Evolutionary conservation across 2,888 invertebrate species (phyloP).

Genomic region (Brachynemurus nebulosus): DNA sequence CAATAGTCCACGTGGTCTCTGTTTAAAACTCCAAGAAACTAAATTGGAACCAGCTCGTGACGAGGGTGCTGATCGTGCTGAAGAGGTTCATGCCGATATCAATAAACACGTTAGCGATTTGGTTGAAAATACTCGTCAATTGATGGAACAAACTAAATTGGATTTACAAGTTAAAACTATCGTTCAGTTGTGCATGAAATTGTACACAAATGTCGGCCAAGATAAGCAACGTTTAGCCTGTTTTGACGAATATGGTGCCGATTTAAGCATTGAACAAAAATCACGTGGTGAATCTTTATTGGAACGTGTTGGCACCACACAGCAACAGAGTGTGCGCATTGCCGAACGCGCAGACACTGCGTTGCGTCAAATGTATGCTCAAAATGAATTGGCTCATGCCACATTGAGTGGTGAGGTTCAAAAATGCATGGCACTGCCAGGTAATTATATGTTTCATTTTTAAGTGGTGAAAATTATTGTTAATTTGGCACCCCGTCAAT

Average conservation of each 20-base stretch:
- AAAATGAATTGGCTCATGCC: neutral
- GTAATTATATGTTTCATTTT: no score
- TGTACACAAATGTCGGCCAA: neutral
- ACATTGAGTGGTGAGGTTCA: no score
- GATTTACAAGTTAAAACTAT: neutral
- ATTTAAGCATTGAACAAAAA: neutral
- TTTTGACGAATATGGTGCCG: neutral
- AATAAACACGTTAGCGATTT: neutral
- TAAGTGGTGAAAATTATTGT: no score
- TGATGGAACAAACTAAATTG: neutral
- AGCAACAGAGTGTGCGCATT: neutral
- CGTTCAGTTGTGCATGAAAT: neutral
- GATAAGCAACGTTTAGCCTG: neutral
- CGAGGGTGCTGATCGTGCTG: neutral
- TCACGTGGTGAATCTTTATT: neutral
- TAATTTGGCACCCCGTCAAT: no score
- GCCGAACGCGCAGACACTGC: neutral
- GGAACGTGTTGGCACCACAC: neutral
- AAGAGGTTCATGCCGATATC: neutral
- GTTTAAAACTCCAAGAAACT: neutral
- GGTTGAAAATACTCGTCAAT: neutral
- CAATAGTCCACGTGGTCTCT: neutral
- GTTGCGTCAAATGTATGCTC: neutral
- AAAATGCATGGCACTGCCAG: no score
- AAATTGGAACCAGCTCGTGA: neutral